phyloP scores from a whole-genome alignment of 2,888 invertebrate genomes.

The Dioctria rufipes region DNA sequence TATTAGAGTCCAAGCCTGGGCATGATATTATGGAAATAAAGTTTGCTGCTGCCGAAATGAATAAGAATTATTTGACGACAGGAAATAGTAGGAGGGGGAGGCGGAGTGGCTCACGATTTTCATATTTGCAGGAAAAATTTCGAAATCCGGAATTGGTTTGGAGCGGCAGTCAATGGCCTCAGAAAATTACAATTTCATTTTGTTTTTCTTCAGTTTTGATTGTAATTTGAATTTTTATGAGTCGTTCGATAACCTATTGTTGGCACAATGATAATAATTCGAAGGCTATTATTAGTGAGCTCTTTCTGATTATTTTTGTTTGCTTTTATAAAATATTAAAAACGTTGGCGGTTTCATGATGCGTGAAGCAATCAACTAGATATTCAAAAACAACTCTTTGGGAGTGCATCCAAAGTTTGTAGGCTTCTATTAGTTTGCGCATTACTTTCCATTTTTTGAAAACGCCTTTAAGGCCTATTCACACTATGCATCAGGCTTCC shows the following conservation, averaged over 20 bases:
- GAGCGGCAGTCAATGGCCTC: background rate
- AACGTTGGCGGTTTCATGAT: too few species aligned
- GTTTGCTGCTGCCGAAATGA: background rate
- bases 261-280: too few species aligned
- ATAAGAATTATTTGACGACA: background rate
- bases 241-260: background rate
- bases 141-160: conserved; percentile 8
- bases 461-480: too few species aligned
- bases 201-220: background rate
- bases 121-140: background rate
- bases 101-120: background rate
- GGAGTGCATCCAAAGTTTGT: too few species aligned
- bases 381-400: too few species aligned
- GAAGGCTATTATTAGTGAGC: too few species aligned
- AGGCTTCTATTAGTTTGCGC: too few species aligned
- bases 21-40: background rate
- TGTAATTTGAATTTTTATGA: background rate
- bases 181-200: background rate
- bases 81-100: background rate
- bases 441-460: too few species aligned
- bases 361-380: too few species aligned
- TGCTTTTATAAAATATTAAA: too few species aligned
- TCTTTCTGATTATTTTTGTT: too few species aligned
- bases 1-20: background rate
- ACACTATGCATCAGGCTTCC: too few species aligned